Evolutionary conservation across 2,888 invertebrate species (phyloP).

Genomic region (Dione vanillae): DNA sequence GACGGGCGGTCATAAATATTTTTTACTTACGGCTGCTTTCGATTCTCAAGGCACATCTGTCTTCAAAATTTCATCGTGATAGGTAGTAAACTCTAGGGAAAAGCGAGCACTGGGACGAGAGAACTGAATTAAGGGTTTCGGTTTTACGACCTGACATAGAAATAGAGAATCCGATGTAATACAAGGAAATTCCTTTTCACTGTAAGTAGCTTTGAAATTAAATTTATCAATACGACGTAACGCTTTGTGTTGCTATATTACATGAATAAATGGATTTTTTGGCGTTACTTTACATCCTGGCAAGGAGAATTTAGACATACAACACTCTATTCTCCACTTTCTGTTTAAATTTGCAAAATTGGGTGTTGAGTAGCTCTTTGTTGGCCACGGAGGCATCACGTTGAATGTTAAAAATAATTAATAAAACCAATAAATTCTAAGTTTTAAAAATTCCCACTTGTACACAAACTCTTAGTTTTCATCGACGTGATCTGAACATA

Average conservation of each 20-base stretch:
- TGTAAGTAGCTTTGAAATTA: background rate
- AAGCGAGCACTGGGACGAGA: constrained; percentile 42
- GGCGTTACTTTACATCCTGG: no score
- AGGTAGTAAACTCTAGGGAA: constrained; percentile 44
- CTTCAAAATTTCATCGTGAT: constrained; percentile 43
- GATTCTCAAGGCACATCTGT: constrained; percentile 48
- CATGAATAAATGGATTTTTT: no score
- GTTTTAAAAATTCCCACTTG: no score
- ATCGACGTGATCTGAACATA: background rate
- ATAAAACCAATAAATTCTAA: no score
- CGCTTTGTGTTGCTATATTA: no score
- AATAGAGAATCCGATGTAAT: constrained; percentile 34
- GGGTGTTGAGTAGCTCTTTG: no score
- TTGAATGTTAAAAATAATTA: no score
- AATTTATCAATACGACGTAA: background rate
- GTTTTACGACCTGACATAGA: constrained; percentile 45
- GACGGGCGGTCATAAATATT: constrained; percentile 42
- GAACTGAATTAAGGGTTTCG: constrained; percentile 45
- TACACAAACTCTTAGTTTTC: no score
- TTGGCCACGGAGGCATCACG: no score
- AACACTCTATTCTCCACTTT: no score
- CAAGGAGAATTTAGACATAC: no score
- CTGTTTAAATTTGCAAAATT: no score
- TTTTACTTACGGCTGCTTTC: constrained; percentile 42
- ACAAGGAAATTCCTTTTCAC: constrained; percentile 40